phyloP scores from a whole-genome alignment of 2,797 vertebrate genomes.

The Phaenicophaeus curvirostris region DNA sequence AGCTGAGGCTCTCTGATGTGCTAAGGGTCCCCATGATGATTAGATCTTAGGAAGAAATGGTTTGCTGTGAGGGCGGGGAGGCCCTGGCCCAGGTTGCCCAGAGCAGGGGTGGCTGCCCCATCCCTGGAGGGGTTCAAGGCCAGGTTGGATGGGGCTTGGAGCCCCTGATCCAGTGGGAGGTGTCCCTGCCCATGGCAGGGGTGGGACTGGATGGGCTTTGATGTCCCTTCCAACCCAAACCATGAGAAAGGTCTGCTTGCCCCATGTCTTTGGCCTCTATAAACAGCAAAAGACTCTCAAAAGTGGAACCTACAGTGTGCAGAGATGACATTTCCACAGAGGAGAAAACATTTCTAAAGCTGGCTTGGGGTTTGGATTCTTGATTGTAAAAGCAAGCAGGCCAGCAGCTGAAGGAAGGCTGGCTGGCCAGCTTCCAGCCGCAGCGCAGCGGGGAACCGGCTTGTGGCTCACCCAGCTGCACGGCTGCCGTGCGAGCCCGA shows the following conservation, averaged over 20 bases:
- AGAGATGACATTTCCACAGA: fast-evolving
- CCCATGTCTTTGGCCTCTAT: neutral
- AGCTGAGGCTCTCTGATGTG: neutral
- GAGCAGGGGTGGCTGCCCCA: too few species aligned
- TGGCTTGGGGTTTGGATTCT: neutral
- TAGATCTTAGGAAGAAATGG: too few species aligned
- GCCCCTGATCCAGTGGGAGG: too few species aligned
- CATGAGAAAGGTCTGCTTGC: neutral
- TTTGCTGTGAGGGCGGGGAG: too few species aligned
- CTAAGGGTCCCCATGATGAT: neutral
- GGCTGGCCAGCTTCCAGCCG: neutral
- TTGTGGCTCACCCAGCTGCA: neutral
- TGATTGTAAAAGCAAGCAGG: neutral
- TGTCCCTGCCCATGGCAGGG: too few species aligned
- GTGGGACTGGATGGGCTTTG: too few species aligned
- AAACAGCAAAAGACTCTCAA: neutral
- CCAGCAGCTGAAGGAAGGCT: neutral
- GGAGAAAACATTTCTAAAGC: neutral
- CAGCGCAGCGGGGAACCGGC: fast-evolving
- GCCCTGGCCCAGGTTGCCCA: too few species aligned
- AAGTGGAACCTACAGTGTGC: neutral
- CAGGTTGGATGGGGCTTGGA: too few species aligned
- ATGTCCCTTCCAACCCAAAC: too few species aligned
- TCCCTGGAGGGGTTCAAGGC: too few species aligned
- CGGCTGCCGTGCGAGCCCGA: neutral